Evolutionary conservation across 2,888 invertebrate genomes (phyloP).

Genomic region (Rapana venosa): DNA sequence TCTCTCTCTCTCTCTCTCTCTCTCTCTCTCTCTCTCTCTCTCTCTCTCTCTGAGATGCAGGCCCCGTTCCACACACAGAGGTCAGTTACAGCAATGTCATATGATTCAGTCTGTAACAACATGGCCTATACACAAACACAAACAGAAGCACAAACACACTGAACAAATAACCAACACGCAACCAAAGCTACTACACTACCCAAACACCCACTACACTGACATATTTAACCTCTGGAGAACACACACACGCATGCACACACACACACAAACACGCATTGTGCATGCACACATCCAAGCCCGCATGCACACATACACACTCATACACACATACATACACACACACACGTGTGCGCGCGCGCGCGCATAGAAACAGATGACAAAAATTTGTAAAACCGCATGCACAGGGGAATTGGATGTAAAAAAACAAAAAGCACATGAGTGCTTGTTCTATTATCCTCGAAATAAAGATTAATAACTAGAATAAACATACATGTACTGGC

Average conservation of each 20-base stretch:
- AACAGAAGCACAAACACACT: neutral
- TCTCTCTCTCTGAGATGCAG: neutral
- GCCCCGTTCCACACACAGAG: neutral
- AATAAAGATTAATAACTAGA: no score
- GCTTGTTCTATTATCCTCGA: no score
- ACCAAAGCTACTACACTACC: neutral
- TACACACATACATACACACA: neutral
- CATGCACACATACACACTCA: neutral
- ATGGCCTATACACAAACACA: neutral
- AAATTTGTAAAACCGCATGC: no score
- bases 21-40: neutral
- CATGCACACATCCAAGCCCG: neutral
- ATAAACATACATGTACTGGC: neutral
- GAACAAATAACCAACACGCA: neutral
- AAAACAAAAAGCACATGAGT: no score
- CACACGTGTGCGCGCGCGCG: neutral
- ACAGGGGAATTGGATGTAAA: no score
- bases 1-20: conserved; percentile 7
- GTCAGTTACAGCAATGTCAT: neutral
- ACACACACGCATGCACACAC: neutral
- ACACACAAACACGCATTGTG: neutral
- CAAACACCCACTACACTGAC: no score
- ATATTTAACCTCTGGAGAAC: neutral
- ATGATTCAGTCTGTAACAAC: neutral
- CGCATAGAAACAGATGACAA: neutral